Evolutionary conservation across 2,888 invertebrate species (phyloP).

Genomic region (Ornithoptera priamus): DNA sequence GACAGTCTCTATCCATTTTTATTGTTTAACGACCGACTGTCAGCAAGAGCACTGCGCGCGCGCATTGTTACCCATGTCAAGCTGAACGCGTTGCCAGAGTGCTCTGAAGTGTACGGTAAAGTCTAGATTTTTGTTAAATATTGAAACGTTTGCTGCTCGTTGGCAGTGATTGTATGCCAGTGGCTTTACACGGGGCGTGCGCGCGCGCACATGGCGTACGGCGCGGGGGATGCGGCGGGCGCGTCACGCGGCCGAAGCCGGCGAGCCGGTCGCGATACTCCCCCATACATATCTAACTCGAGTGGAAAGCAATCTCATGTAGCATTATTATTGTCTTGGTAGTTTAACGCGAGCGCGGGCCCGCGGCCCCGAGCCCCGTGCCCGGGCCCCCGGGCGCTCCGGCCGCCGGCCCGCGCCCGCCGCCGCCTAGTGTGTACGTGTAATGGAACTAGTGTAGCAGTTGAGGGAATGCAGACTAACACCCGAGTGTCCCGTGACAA

Average conservation of each 20-base stretch:
- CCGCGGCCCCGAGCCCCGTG: not conserved
- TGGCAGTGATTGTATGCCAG: too few species aligned
- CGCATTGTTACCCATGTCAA: too few species aligned
- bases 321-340: slow-evolving; percentile 57
- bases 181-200: too few species aligned
- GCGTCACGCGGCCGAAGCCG: slow-evolving; percentile 54
- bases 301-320: slow-evolving; percentile 70
- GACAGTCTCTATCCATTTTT: too few species aligned
- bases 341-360: slow-evolving; percentile 30
- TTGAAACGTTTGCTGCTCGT: too few species aligned
- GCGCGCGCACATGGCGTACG: too few species aligned
- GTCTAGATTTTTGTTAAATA: too few species aligned
- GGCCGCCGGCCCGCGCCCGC: not conserved
- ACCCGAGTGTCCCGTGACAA: slow-evolving; percentile 70
- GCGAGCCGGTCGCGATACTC: slow-evolving; percentile 46
- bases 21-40: too few species aligned
- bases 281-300: slow-evolving; percentile 71
- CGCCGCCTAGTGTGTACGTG: slow-evolving; percentile 30
- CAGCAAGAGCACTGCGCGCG: not conserved
- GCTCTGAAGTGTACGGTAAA: too few species aligned
- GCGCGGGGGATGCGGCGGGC: slow-evolving; percentile 28
- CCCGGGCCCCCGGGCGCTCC: not conserved
- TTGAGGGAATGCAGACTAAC: slow-evolving; percentile 73
- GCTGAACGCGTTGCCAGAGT: too few species aligned
- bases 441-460: slow-evolving; percentile 53